Evolutionary conservation across 2,113 vertebrate genomes (phyloP), one percentile per base, ranked within the genome.

Genomic region (Tichodroma muraria): DNA sequence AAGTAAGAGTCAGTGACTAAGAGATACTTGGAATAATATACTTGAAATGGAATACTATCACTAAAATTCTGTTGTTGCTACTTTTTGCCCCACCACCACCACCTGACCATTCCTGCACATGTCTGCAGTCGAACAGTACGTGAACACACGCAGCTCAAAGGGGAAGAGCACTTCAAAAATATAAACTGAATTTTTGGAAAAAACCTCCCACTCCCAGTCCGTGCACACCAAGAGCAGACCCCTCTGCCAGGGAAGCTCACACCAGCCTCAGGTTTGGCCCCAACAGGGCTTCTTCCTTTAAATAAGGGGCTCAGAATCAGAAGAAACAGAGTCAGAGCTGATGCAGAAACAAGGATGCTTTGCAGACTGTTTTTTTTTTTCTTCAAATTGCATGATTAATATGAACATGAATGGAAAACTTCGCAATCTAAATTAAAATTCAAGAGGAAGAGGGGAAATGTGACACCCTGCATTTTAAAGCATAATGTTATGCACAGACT

Each of bases 401-500:
- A 72, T 30, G 78, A 90, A 95, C 69, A 57, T 76, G 68, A 60
- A 95, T 85, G 66, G 95, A 78, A 90, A 94, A 94, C 57, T 84
- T 95, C 60, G 86, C 78, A 61, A 64, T 85, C 70, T 77, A 85
- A 96, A 97, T 97, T 96, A 94, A 95, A 96, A 95, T 69, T 60
- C 85, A 91, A 88, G 60, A 70, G 69, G 37, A 86, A 89, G 85
- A 87, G 42, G 52, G 76, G 71, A 94, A 86, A 87, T 71, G 59
- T 84, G 92, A 86, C 73, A 83, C 60, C 69, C 40, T 95, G 52
- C 80, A 78, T 95, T 87, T 96, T 89, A 93, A 54, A 64, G 71
- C 63, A 53, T 84, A 77, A 96, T 95, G 95, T 91, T 97, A 97
- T 96, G 97, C 95, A 90, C 77, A 91, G 82, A 85, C 83, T 23